These are phyloP conservation scores for Caenorhabditis afra DNA, from an alignment of 2,888 invertebrate genomes.

Conservation along the genomic window DNA sequence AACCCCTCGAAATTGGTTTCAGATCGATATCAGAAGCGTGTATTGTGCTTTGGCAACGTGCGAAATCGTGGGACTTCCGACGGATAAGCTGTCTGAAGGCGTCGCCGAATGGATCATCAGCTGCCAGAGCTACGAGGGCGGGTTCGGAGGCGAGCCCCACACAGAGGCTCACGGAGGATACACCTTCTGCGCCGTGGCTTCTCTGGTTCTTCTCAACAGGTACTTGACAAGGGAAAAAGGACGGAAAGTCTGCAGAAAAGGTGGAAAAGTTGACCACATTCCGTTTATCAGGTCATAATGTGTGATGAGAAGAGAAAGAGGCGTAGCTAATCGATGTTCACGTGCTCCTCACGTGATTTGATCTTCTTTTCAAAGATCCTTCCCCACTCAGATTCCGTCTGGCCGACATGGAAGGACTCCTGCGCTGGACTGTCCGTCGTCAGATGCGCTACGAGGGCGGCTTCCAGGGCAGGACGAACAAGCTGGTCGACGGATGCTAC, in stretches of 20 bases:
- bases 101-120: conserved; percentile 94
- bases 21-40: conserved; percentile 84
- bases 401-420: conserved; percentile 60
- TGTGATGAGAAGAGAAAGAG: too few species aligned
- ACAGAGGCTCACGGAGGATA: conserved; percentile 99
- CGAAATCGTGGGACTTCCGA: conserved; percentile 87
- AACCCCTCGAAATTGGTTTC: neutral
- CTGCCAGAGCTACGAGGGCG: conserved; percentile 99
- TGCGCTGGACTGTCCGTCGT: conserved; percentile 87
- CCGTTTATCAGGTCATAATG: too few species aligned
- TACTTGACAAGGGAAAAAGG: conserved; percentile 6
- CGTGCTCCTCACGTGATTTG: conserved; percentile 34
- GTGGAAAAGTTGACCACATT: too few species aligned
- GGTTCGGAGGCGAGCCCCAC: conserved; percentile 93
- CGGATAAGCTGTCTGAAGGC: conserved; percentile 88
- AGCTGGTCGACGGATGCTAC: conserved; percentile 97
- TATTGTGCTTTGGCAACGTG: conserved; percentile 96
- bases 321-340: neutral
- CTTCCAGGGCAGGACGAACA: conserved; percentile 89
- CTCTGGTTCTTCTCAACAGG: conserved; percentile 88
- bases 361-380: neutral
- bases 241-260: too few species aligned
- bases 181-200: conserved; percentile 95
- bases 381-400: conserved; percentile 64
- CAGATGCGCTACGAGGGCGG: conserved; percentile 97